Base-by-base conservation (phyloP, 2,888 invertebrate species). In the Drosophila cracens region DNA sequence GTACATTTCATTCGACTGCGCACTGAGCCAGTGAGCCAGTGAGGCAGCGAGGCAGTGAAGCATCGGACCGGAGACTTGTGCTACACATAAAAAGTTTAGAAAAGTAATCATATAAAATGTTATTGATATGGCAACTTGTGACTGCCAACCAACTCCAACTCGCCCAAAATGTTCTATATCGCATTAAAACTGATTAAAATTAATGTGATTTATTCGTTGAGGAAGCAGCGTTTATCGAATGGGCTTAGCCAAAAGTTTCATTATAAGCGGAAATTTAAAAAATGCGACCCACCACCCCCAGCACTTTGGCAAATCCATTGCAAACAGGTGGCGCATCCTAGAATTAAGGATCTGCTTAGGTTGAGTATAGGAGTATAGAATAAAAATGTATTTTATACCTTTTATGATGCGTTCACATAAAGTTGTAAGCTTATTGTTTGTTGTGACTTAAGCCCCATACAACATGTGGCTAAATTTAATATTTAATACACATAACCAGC, bases 61-160 rank as follows among this genome's bases (percentile, higher is more conserved):
- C 68, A 79, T 63, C 54, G 52, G 57, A 81, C 46, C 65, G 46
- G 53, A 63, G 70, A 76, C 62, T 65, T 73, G 36, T 56, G 51
- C 49, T 48, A 36, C 53, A 65, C 88, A 82, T 85, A 88, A 90
- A 90, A 85, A 85, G 81, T 85, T 85, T 89, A 81, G 83, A 85
- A 85, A 90, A 90, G 89, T 89, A 90, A 90, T 85, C 85, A 76
- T 74, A 85, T 90, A 86, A 85, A 85, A 85, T 90, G 84, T 86
- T 85, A 85, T 85, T 90, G 87, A 81, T 88, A 85, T 85, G 67
- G 70, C 72, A 87, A 63, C 63, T 79, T 80, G 67, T 51, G 70
- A 65, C 62, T 53, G 43, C 58, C 64, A 58, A 53, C 21, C 51
- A 25, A 25, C 38, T 51, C 56, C 16, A 53, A 11, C n/a, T n/a